These are phyloP conservation scores for Gambelia wislizenii DNA, from an alignment of 2,797 vertebrate species.

Conservation along the genomic window DNA sequence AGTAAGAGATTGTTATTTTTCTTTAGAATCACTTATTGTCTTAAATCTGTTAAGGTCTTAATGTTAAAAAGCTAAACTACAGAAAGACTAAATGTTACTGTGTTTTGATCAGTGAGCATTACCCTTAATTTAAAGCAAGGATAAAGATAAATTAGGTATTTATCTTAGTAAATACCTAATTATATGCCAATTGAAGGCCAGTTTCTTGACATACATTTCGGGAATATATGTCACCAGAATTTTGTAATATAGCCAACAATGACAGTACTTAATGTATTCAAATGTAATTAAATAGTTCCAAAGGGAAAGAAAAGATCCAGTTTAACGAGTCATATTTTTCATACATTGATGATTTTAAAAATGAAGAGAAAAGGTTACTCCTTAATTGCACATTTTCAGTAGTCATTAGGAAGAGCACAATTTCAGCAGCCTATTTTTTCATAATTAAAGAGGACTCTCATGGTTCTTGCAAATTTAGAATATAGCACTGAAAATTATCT, in stretches of 20 bases:
- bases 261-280: neutral
- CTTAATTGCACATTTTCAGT: constrained; percentile 39
- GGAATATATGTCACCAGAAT: constrained; percentile 23
- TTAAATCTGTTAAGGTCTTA: constrained; percentile 37
- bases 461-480: constrained; percentile 27
- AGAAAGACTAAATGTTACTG: constrained; percentile 22
- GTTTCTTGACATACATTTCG: neutral
- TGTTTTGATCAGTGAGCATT: constrained; percentile 33
- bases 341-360: constrained; percentile 39
- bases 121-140: neutral
- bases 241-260: constrained; percentile 27
- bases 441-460: neutral
- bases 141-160: too few species aligned
- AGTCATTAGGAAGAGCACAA: constrained; percentile 29
- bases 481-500: constrained; percentile 17
- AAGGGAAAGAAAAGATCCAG: constrained; percentile 29
- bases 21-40: constrained; percentile 48
- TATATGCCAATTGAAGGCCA: constrained; percentile 31
- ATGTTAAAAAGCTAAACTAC: constrained; percentile 31
- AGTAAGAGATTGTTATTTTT: constrained; percentile 81
- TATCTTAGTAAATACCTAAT: constrained; percentile 20
- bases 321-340: constrained; percentile 41
- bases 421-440: constrained; percentile 22
- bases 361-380: constrained; percentile 15
- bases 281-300: constrained; percentile 15